Evolutionary conservation across 2,113 vertebrate species (phyloP).

Genomic region (pig (Sus scrofa)): T2T-Sscrofa CM000813.6:104357501-104358000

Average conservation of each 20-base stretch:
- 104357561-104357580: background rate
- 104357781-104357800: background rate
- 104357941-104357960: background rate
- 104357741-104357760: background rate
- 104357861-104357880: constrained; percentile 8
- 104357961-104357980: background rate
- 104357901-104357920: background rate
- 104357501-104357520: background rate
- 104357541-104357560: background rate
- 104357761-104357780: background rate
- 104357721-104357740: background rate
- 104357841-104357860: background rate
- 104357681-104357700: background rate
- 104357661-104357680: background rate
- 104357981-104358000: background rate
- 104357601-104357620: background rate
- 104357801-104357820: background rate
- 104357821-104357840: background rate
- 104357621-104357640: background rate
- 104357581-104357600: background rate
- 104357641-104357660: background rate
- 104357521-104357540: background rate
- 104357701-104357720: background rate
- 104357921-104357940: background rate
- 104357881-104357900: background rate